Base-by-base conservation (phyloP, 2,113 vertebrate genomes). In the Verasper variegatus region DNA sequence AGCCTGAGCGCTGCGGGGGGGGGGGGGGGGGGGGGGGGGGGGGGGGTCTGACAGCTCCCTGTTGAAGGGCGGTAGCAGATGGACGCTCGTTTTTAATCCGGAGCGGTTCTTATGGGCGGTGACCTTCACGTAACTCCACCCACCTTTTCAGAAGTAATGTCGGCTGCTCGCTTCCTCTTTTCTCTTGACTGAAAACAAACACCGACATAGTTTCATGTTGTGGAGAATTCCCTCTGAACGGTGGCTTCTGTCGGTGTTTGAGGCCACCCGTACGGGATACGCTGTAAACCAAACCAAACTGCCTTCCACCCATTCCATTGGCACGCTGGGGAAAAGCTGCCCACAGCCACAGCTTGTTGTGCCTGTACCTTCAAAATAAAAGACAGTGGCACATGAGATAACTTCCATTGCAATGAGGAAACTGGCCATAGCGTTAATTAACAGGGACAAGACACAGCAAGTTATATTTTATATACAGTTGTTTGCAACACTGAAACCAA, bases 361-460 rank as follows among this genome's bases (percentile, higher is more conserved):
- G 24, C 0, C 0, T 0, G 6, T 2, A 3, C 68, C 23, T 74
- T 80, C 81, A 83, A 6, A 86, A 58, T 77, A 83, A 86, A 80
- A 31, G 31, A 85, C 3, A 3, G 8, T 31, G 40, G 1, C 1
- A 57, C 15, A 10, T 17, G 14, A 6, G 2, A 58, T 7, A 21
- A 14, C 15, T 10, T 18, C 52, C 20, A 54, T 11, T 21, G 10
- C 0, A n/a, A 21, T 54, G 45, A 49, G 15, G 14, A 49, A 17
- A 17, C 45, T 49, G 15, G 7, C 45, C 45, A 49, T 11, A 13
- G 40, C 12, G 2, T 42, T 11, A 42, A 42, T 42, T 12, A 42
- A 42, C 40, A 42, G 40, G 40, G 11, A 42, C 12, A 11, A 1
- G 40, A 42, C 40, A 42, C 45, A 6, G 3, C 15, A 49, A 49